These are phyloP conservation scores for Cyclargus thomasi DNA, from an alignment of 1,140 invertebrate species.

Conservation along the genomic window DNA sequence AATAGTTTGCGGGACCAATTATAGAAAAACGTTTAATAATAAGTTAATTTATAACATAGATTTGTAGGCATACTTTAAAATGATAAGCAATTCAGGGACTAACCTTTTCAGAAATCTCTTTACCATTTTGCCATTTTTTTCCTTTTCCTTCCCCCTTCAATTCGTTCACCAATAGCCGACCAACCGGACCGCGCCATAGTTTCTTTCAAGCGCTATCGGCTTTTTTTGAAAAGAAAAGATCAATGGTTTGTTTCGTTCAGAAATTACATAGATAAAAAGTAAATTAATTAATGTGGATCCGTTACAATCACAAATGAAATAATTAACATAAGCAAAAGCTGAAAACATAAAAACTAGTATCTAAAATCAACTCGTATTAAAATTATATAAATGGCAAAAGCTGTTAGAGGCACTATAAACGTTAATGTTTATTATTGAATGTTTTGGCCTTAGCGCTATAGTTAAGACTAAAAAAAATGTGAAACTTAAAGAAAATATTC, in stretches of 20 bases:
- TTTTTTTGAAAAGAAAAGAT: constrained; percentile 49
- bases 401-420: too few relatives aligned
- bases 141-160: constrained; percentile 49
- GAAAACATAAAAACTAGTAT: too few relatives aligned
- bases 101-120: constrained; percentile 59
- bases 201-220: constrained; percentile 46
- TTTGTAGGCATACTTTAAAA: constrained; percentile 18
- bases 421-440: too few relatives aligned
- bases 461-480: too few relatives aligned
- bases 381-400: too few relatives aligned
- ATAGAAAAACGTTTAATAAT: constrained; percentile 44
- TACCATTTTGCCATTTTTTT: constrained; percentile 66
- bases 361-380: too few relatives aligned
- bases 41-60: constrained; percentile 26
- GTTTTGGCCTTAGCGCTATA: too few relatives aligned
- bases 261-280: constrained; percentile 25
- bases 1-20: constrained; percentile 45
- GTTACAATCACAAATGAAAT: too few relatives aligned
- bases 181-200: constrained; percentile 47
- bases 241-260: constrained; percentile 46
- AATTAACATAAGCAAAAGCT: too few relatives aligned
- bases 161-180: constrained; percentile 51
- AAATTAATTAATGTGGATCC: too few relatives aligned
- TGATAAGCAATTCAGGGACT: constrained; percentile 34
- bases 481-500: too few relatives aligned